A percentile compares a stretch with the other conserved stretches of the same genome.
phyloP scores from a whole-genome alignment of 2,888 invertebrate species.

The Trachelus iudaicus region DNA sequence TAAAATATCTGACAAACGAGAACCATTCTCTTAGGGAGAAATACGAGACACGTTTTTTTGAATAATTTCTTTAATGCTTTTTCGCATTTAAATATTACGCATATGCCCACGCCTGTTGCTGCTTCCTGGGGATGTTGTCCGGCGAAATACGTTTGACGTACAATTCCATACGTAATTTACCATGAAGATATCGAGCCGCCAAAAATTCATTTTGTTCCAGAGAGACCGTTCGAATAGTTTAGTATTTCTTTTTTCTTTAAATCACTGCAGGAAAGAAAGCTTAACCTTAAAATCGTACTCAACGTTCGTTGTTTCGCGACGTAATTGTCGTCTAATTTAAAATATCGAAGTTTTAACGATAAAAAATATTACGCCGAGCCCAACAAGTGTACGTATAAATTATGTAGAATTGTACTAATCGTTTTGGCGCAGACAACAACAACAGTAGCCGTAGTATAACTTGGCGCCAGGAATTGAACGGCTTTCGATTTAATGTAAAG shows the following conservation, averaged over 20 bases:
- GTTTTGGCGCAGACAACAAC: background rate
- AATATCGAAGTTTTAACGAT: background rate
- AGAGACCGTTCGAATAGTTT: background rate
- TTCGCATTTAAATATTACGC: background rate
- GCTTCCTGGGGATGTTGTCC: background rate
- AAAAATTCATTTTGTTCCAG: background rate
- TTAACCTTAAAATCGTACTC: background rate
- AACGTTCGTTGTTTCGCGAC: background rate
- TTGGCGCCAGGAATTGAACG: background rate
- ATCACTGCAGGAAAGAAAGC: background rate
- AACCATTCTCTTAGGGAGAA: background rate
- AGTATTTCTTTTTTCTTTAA: background rate
- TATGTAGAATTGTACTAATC: background rate
- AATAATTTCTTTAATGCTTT: background rate
- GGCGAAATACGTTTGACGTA: background rate
- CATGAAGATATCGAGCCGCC: background rate
- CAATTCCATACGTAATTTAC: background rate
- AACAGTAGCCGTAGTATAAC: background rate
- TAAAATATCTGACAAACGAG: background rate
- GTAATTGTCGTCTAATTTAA: background rate
- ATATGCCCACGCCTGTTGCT: background rate
- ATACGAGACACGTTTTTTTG: background rate
- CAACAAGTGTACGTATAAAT: background rate
- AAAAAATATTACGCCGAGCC: background rate
- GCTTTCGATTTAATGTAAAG: background rate